Evolutionary conservation across 2,888 invertebrate genomes (phyloP), one percentile per base, ranked within the genome.

Genomic region (Imbricaverruca yamaguchii): DNA sequence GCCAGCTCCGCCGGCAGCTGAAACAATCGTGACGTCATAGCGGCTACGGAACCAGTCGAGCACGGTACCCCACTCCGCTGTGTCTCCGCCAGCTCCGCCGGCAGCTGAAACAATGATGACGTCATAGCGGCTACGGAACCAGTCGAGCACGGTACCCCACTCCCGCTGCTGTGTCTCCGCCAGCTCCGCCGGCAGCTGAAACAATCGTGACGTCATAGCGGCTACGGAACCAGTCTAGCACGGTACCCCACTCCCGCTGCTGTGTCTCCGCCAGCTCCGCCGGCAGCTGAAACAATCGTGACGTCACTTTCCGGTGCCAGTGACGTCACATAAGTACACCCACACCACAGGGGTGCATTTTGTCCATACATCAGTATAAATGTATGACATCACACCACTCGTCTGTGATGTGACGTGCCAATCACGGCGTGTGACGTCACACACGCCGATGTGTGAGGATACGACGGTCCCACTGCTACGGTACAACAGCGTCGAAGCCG

Each of bases 51-150:
- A 94, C 96, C 97, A 97, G 80, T 92, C 90, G 82, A 98, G 90
- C 2, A 98, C 87, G 11, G 98, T 96, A 86, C 92, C 92, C 98
- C 98, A 99, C 86, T 94, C 92, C 84, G 88, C 89, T 98, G 97
- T 63, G 94, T 86, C 81, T 91, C 89, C 84, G 90, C 91, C 81
- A 98, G 88, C 83, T 94, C 93, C 83, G 92, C 91, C 4, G 21
- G 8, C 55, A 21, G 74, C 53, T 12, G 74, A 55, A 55, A 55
- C 88, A 83, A 97, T 89, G 83, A 91, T 89, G 0, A 94, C 91
- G 85, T 91, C 89, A 87, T 92, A 96, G 84, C 92, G 91, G 85
- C 94, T 89, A 87, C 94, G 92, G 86, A 97, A 94, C 96, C 97
- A 97, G 80, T 92, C 90, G 82, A 98, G 90, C 2, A 98, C 87